A percentile compares a stretch with the other conserved stretches of the same genome.
These are phyloP conservation scores for Meta bourneti DNA, from an alignment of 2,888 invertebrate species.

Conservation along the genomic window DNA sequence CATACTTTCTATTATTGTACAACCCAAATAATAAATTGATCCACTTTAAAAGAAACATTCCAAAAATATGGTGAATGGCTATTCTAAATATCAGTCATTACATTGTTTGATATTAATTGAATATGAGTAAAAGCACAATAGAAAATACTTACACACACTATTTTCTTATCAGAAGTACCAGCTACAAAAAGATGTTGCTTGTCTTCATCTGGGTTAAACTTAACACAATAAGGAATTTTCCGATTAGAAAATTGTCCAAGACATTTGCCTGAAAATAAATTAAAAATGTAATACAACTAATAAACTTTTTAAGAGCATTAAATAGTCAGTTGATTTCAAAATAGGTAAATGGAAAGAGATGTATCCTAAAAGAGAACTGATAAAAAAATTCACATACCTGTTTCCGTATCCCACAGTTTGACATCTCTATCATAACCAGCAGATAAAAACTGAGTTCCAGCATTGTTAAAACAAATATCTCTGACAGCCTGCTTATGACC, in stretches of 20 bases:
- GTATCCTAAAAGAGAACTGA: not conserved
- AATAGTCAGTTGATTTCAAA: not conserved
- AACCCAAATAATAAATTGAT: too few relatives aligned
- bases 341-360: not conserved
- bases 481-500: constrained; percentile 98
- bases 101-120: too few relatives aligned
- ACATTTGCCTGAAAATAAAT: constrained; percentile 80
- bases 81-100: too few relatives aligned
- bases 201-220: constrained; percentile 98
- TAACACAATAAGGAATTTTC: constrained; percentile 98
- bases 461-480: constrained; percentile 97
- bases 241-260: constrained; percentile 91
- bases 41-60: too few relatives aligned
- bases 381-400: constrained; percentile 81
- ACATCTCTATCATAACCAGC: constrained; percentile 96
- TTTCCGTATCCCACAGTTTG: constrained; percentile 99
- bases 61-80: too few relatives aligned
- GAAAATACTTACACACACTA: constrained; percentile 91
- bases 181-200: constrained; percentile 99
- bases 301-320: not conserved
- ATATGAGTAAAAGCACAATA: too few relatives aligned
- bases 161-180: constrained; percentile 99
- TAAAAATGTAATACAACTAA: not conserved
- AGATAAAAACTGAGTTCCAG: constrained; percentile 94
- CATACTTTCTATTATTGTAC: too few relatives aligned